Base-by-base conservation (phyloP, 2,888 invertebrate genomes). In the Cylloceria caligata region DNA sequence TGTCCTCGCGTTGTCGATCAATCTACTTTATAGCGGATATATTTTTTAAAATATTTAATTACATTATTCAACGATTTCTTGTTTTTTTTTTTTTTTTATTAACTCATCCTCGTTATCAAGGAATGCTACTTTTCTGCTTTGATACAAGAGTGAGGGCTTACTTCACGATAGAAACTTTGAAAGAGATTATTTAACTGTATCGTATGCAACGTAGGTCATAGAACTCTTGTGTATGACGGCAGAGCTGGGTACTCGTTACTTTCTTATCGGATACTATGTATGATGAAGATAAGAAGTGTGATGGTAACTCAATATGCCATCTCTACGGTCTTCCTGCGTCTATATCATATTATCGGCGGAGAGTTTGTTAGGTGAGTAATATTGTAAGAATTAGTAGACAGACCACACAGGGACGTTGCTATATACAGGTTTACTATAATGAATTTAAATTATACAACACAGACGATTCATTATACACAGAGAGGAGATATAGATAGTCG, bases 361-460 rank as follows among this genome's bases (percentile, higher is more conserved):
- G 42, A 24, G 64, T 78, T 42, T 16, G 64, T 55, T 65, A 55
- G 55, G 64, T 71, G 69, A 65, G 71, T 62, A 69, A 69, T 62
- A 30, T 52, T 19, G 47, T 60, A 19, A 45, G 45, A 57, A 67
- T 75, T 55, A n/a, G 30, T 27, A n/a, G 45, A 68, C 57, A 27
- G 67, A 13, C 11, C 64, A 64, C 64, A 60, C 60, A 19, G 36
- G 7, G 2, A 16, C 6, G 27, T 27, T 57, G 19, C 1, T 19
- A 9, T 19, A 16, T 36, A 16, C 34, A 60, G 60, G 60, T 60
- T 36, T 16, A 60, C 3, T 60, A 34, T 60, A 30, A 34, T 34
- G 16, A 19, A 19, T 30, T 3, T 60, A 34, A 34, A 34, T 34
- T 34, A 60, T 30, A 34, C 34, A 60, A 34, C 19, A 34, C 36